A percentile compares a stretch with the other conserved stretches of the same genome.
These are phyloP conservation scores for Serranus cabrilla DNA, from an alignment of 2,797 vertebrate genomes.

Conservation along the genomic window DNA sequence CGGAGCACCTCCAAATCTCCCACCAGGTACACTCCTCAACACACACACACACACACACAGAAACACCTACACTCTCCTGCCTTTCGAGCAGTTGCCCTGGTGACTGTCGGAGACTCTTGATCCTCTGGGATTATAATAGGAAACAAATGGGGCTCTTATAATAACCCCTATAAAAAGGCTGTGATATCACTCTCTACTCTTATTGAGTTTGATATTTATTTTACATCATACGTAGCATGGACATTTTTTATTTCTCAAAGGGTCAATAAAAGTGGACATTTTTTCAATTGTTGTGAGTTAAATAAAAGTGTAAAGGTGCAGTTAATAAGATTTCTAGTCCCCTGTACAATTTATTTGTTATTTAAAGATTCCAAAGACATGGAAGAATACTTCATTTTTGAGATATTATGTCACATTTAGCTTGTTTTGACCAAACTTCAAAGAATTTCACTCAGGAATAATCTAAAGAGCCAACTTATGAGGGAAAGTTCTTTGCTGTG, in stretches of 20 bases:
- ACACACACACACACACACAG: slow-evolving; percentile 12
- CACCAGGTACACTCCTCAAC: slow-evolving; percentile 86
- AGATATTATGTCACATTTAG: not conserved
- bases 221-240: not conserved
- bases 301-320: not conserved
- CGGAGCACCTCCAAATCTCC: slow-evolving; percentile 92
- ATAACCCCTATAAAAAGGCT: slow-evolving; percentile 31
- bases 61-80: slow-evolving; percentile 1
- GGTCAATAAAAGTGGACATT: not conserved
- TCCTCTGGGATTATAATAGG: slow-evolving; percentile 48
- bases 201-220: not conserved
- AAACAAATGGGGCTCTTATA: slow-evolving; percentile 46
- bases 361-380: not conserved
- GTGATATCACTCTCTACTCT: slow-evolving; percentile 37
- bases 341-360: not conserved
- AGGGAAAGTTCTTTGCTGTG: not conserved
- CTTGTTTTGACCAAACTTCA: not conserved
- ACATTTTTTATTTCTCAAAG: not conserved
- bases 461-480: not conserved
- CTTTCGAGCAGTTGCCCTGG: slow-evolving; percentile 32
- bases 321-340: not conserved
- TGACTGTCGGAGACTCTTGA: slow-evolving; percentile 33
- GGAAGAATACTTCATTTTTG: not conserved
- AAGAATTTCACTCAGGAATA: not conserved
- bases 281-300: not conserved